Evolutionary conservation across 2,797 vertebrate genomes (phyloP).

Genomic region (Mormyrus proboscirostris): DNA sequence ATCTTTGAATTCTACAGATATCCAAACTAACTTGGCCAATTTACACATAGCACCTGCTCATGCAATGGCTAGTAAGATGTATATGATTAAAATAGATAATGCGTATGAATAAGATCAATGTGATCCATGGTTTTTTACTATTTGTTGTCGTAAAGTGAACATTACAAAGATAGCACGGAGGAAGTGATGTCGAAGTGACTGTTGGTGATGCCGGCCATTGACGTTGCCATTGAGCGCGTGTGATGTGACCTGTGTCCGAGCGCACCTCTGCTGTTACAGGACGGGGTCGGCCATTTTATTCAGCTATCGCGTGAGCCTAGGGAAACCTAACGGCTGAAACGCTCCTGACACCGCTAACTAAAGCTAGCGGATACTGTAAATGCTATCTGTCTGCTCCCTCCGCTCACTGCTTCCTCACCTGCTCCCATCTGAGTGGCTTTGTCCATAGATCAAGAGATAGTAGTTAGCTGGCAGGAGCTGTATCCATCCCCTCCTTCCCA

Average conservation of each 20-base stretch:
- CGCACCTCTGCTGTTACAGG: background rate
- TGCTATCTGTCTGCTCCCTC: background rate
- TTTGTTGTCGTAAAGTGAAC: background rate
- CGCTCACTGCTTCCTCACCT: background rate
- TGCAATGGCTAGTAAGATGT: background rate
- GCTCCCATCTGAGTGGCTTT: background rate
- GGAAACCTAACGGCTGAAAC: background rate
- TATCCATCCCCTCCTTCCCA: background rate
- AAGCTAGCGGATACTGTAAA: background rate
- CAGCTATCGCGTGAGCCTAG: background rate
- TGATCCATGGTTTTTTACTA: background rate
- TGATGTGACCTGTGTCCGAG: background rate
- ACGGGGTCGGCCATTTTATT: background rate
- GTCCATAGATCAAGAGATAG: background rate
- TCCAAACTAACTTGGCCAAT: conserved; percentile 6
- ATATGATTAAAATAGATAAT: background rate
- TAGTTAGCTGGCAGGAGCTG: background rate
- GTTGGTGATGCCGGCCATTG: background rate
- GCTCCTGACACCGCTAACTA: background rate
- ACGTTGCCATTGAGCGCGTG: background rate
- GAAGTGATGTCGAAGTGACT: background rate
- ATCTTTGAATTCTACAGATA: background rate
- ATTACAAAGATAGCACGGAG: background rate
- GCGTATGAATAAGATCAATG: background rate
- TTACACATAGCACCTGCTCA: background rate